Conservation (phyloP, 2,113 vertebrate species). For the Daubentonia madagascariensis region DNA sequence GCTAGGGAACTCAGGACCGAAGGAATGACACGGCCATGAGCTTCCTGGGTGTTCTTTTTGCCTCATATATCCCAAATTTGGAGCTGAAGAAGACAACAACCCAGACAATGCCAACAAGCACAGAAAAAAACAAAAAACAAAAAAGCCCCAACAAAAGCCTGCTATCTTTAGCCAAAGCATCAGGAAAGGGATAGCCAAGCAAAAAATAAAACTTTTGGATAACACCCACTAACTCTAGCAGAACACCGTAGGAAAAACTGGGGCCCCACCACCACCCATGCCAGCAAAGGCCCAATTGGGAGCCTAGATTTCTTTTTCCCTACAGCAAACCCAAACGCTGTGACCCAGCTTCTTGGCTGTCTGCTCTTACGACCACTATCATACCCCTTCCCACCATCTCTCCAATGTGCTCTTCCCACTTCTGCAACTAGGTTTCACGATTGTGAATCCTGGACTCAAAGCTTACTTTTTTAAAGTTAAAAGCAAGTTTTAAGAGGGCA, state of each 20-base stretch:
- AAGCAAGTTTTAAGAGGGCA: not conserved
- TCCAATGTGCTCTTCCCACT: not conserved
- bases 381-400: not conserved
- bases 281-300: not conserved
- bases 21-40: not conserved
- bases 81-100: not conserved
- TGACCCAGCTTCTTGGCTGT: not conserved
- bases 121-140: not conserved
- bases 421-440: not conserved
- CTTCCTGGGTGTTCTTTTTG: not conserved
- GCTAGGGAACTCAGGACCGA: not conserved
- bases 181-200: not conserved
- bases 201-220: not conserved
- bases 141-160: not conserved
- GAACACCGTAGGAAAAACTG: not conserved
- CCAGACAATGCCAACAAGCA: not conserved
- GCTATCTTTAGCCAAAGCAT: not conserved
- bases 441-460: not conserved
- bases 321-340: not conserved
- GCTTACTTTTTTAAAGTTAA: not conserved
- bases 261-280: not conserved
- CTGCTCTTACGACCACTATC: not conserved
- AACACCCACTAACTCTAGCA: not conserved
- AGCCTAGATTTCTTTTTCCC: not conserved
- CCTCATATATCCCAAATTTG: not conserved